phyloP scores from a whole-genome alignment of 2,888 invertebrate genomes.

The Drosophila monieri region DNA sequence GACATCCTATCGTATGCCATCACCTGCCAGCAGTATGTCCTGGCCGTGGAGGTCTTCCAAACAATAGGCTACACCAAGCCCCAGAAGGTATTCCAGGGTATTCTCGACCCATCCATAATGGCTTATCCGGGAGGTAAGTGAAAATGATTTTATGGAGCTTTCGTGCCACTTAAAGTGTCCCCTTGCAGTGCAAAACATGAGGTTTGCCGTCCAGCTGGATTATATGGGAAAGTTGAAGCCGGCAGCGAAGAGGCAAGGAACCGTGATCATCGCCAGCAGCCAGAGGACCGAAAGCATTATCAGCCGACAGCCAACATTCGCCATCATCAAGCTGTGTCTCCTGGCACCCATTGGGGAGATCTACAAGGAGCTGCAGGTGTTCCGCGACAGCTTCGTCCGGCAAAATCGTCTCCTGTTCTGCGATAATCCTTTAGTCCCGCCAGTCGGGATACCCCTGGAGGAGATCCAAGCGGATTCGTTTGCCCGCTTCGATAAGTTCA shows the following conservation, averaged over 20 bases:
- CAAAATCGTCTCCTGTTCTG: constrained; percentile 61
- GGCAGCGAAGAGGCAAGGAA: neutral
- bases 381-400: constrained; percentile 47
- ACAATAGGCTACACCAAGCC: constrained; percentile 2
- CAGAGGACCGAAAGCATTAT: neutral
- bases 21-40: constrained; percentile 47
- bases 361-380: constrained; percentile 50
- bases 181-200: constrained; percentile 48
- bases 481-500: constrained; percentile 48
- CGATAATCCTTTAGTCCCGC: neutral
- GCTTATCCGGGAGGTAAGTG: constrained; percentile 66
- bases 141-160: neutral
- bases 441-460: neutral
- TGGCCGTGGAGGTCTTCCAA: constrained; percentile 61
- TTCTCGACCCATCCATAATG: constrained; percentile 66
- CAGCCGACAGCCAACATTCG: constrained; percentile 45
- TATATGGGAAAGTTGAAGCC: constrained; percentile 41
- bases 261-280: constrained; percentile 3
- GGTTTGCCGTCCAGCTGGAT: constrained; percentile 61
- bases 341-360: constrained; percentile 55
- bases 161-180: neutral
- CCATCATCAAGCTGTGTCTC: constrained; percentile 59
- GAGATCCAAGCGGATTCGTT: constrained; percentile 43
- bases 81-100: constrained; percentile 63
- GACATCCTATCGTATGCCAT: constrained; percentile 47